These are phyloP conservation scores for Montipora capitata DNA, from an alignment of 92 coral and sea anemone species.

Conservation along the genomic window DNA sequence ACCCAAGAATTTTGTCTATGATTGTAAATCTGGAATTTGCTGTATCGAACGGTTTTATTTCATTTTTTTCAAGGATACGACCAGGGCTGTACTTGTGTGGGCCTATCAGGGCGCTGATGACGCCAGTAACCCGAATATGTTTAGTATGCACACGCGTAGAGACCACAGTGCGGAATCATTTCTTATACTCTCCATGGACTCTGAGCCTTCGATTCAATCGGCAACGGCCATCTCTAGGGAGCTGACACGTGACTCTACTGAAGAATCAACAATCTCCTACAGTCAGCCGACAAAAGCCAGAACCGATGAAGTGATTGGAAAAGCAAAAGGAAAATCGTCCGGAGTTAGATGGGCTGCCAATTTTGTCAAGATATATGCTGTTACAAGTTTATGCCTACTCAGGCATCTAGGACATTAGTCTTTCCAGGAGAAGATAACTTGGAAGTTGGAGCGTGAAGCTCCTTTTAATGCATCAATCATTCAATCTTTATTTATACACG, in stretches of 20 bases:
- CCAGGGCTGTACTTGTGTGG: conserved; percentile 37
- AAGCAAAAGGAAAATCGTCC: not conserved
- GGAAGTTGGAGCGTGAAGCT: too few species aligned
- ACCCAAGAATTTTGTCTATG: too few species aligned
- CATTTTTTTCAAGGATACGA: conserved; percentile 8
- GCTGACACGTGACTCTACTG: not conserved
- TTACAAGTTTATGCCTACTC: not conserved
- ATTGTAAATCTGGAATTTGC: not conserved
- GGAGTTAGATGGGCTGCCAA: not conserved
- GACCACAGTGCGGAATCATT: not conserved
- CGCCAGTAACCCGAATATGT: conserved; percentile 3
- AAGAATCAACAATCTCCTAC: not conserved
- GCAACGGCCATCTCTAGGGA: not conserved
- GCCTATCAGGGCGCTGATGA: conserved; percentile 30
- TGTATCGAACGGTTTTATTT: not conserved
- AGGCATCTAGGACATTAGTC: not conserved
- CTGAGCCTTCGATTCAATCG: not conserved
- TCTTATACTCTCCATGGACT: not conserved
- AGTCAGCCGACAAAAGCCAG: not conserved
- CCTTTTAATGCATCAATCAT: too few species aligned
- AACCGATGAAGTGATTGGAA: not conserved
- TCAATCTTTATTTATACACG: too few species aligned
- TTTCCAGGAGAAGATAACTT: not conserved
- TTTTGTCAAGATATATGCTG: not conserved
- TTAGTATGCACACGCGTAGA: conserved; percentile 28